phyloP scores from a whole-genome alignment of 2,888 invertebrate species.

The Watsonalla cultraria region DNA sequence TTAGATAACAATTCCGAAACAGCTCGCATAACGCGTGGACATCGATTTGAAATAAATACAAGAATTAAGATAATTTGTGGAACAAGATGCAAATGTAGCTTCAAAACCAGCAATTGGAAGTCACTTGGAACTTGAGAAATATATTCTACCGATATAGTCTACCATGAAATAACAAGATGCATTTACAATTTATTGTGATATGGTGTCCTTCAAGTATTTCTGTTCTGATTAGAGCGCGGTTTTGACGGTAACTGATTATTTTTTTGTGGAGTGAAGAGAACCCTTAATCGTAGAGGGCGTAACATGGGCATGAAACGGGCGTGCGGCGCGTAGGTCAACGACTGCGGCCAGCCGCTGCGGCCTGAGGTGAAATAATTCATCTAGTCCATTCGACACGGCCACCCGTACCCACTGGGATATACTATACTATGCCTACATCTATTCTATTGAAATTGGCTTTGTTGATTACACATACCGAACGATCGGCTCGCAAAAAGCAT shows the following conservation, averaged over 20 bases:
- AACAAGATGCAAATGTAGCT: background rate
- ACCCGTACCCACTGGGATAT: constrained; percentile 2
- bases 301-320: constrained; percentile 34
- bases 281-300: constrained; percentile 34
- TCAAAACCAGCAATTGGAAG: background rate
- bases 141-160: background rate
- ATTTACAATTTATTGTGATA: background rate
- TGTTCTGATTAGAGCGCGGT: background rate
- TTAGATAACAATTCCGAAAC: constrained; percentile 42
- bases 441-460: background rate
- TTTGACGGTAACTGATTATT: background rate
- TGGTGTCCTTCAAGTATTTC: background rate
- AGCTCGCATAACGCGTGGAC: constrained; percentile 1
- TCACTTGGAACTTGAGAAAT: background rate
- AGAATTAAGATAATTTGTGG: background rate
- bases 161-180: background rate
- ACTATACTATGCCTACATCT: background rate
- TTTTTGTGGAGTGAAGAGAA: constrained; percentile 1
- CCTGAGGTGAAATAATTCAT: constrained; percentile 53
- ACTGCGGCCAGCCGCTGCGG: constrained; percentile 43
- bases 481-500: background rate
- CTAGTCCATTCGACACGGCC: constrained; percentile 50
- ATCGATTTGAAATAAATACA: constrained; percentile 6
- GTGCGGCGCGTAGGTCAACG: constrained; percentile 57
- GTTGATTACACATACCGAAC: background rate